Evolutionary conservation across 2,113 vertebrate genomes (phyloP), one percentile per base, ranked within the genome.

Genomic region (Typhlomys cinereus): DNA sequence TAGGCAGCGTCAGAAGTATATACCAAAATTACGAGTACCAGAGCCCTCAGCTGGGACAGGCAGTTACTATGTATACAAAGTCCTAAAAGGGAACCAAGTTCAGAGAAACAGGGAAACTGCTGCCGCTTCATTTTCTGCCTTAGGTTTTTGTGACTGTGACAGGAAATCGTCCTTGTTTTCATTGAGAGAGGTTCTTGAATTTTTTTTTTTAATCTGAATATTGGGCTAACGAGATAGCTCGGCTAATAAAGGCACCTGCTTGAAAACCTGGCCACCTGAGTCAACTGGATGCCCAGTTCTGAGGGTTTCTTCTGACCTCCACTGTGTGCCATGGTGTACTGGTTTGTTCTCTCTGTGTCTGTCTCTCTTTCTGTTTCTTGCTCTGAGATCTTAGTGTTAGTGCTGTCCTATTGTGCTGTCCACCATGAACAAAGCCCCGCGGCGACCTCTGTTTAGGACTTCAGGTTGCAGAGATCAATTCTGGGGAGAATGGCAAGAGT

Each of bases 1-100:
- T 89, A 88, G 78, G 85, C 91, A 94, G 94, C 92, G 95, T 96
- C 73, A 96, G 95, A 96, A 96, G 27, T 46, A 93, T 81, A 89
- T 90, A 93, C 89, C 91, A 88, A 92, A 90, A 90, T 44, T 36
- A n/a, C n/a, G n/a, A n/a, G n/a, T n/a, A n/a, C n/a, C n/a, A 31
- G 89, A 90, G 96, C 94, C 93, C 94, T 70, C 61, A 36, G 67
- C 48, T n/a, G 84, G 2, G 62, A 76, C 48, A 39, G 93, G 59
- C 71, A 46, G 48, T 81, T 96, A 96, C 66, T 80, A 18, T 1
- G 0, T 4, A 27, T 85, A 59, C 23, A 79, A 91, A 66, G 74
- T 71, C 90, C 85, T 82, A 89, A 96, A 97, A 95, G 75, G 39
- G 87, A 96, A 54, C 23, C 27, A 81, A 71, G 89, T 93, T 84